Evolutionary conservation across 2,113 vertebrate genomes (phyloP), one percentile per base, ranked within the genome.

Genomic region (Platichthys stellatus): DNA sequence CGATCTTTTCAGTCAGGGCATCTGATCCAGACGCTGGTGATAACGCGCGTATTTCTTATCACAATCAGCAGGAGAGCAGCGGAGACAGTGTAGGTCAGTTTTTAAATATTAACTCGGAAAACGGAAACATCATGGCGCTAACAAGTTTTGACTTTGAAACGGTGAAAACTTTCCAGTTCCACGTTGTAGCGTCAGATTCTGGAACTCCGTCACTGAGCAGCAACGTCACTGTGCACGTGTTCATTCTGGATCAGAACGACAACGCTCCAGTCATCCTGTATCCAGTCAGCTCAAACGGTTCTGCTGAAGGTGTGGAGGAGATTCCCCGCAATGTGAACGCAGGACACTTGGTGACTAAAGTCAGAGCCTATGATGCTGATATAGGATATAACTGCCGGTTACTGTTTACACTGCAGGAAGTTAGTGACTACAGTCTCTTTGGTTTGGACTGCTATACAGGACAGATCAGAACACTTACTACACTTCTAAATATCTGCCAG

Each of bases 1-100:
- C 75, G 0, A 49, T 93, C 14, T 93, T 93, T 69, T 90, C 88
- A 24, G 88, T 94, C 0, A 87, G 10, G 1, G 94, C 94, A 3
- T 81, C 18, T 51, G 93, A 94, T 49, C 11, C 15, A 38, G 92
- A 94, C 64, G 64, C 83, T 0, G 64, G 76, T 67, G 86, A 87
- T n/a, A 93, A 94, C 77, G 86, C 91, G 0, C 21, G 40, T 0
- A 79, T 94, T 74, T 80, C 74, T 8, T 93, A 93, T 79, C 64
- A 84, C 1, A 83, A 91, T 35, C 6, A 17, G 3, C 83, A 82
- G 24, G 78, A 84, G 5, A 56, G 24, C 1, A 26, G 51, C 0
- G 49, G 13, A 7, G 24, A 63, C 2, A 73, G 60, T 17, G 10
- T 26, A 10, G 17, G 45, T 47, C 56, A 67, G 4, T 90, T 89